phyloP scores from a whole-genome alignment of 2,888 invertebrate species.

The Tethea ocularis region DNA sequence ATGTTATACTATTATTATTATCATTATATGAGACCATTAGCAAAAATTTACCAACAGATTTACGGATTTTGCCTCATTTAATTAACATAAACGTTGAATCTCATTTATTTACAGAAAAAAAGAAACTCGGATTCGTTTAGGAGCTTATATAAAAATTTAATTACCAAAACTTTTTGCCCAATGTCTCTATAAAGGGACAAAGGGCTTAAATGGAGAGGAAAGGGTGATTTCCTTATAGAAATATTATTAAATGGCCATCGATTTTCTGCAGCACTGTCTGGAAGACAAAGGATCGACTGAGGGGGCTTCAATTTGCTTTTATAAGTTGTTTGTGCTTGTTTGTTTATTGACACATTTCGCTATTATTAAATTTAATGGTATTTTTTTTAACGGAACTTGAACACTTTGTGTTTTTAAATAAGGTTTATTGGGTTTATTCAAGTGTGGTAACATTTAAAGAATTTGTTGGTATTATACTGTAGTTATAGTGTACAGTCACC shows the following conservation, averaged over 20 bases:
- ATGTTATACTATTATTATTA: slow-evolving; percentile 2
- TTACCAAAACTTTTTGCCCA: slow-evolving; percentile 60
- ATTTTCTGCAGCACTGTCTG: slow-evolving; percentile 51
- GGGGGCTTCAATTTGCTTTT: slow-evolving; percentile 55
- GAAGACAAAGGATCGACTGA: slow-evolving; percentile 55
- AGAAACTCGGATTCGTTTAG: slow-evolving; percentile 47
- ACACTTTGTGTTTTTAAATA: no score
- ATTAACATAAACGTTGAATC: slow-evolving; percentile 21
- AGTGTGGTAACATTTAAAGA: no score
- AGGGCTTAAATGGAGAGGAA: slow-evolving; percentile 53
- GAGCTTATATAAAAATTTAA: slow-evolving; percentile 64
- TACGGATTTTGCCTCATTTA: neutral
- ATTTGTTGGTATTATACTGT: no score
- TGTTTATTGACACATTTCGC: slow-evolving; percentile 15
- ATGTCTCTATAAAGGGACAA: slow-evolving; percentile 59
- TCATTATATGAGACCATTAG: neutral
- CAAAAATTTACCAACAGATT: neutral
- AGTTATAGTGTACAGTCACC: no score
- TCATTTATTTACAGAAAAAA: slow-evolving; percentile 30
- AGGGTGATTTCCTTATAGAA: slow-evolving; percentile 68
- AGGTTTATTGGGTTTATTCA: no score
- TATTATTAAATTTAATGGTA: neutral
- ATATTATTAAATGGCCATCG: slow-evolving; percentile 74
- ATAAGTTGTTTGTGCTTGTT: slow-evolving; percentile 56
- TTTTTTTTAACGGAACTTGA: no score